phyloP scores from a whole-genome alignment of 2,888 invertebrate species.

The Ophraella communa region DNA sequence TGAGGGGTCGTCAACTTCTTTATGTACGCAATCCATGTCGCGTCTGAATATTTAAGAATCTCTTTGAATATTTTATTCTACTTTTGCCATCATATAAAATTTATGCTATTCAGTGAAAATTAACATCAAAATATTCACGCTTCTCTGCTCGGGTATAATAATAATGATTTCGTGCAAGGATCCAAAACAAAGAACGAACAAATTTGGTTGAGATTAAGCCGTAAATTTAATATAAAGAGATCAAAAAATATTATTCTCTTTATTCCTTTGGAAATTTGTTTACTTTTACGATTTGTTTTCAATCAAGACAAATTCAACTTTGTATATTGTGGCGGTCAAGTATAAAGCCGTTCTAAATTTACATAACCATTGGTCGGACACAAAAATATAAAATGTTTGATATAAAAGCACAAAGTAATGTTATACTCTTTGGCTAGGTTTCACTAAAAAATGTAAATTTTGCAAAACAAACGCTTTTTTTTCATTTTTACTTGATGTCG shows the following conservation, averaged over 20 bases:
- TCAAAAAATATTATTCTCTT: background rate
- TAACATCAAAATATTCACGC: conserved; percentile 14
- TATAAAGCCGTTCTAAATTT: background rate
- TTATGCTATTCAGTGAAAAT: conserved; percentile 15
- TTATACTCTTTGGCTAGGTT: too few species aligned
- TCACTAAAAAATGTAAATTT: too few species aligned
- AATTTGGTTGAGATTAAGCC: background rate
- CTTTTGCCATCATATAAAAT: conserved; percentile 8
- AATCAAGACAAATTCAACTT: background rate
- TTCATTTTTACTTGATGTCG: too few species aligned
- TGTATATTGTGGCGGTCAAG: background rate
- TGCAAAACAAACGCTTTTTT: too few species aligned
- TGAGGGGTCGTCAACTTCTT: background rate
- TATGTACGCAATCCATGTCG: background rate
- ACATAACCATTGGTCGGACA: too few species aligned
- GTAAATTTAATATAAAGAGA: background rate
- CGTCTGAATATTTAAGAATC: background rate
- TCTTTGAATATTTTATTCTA: conserved; percentile 9
- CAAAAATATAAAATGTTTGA: too few species aligned
- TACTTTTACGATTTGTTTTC: background rate
- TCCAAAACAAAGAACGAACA: background rate
- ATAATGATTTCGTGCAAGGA: background rate
- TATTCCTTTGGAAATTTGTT: background rate
- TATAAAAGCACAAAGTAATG: too few species aligned
- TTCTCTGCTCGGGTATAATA: conserved; percentile 2